These are phyloP conservation scores for Mycteria americana DNA, from an alignment of 2,797 vertebrate genomes.

Conservation along the genomic window DNA sequence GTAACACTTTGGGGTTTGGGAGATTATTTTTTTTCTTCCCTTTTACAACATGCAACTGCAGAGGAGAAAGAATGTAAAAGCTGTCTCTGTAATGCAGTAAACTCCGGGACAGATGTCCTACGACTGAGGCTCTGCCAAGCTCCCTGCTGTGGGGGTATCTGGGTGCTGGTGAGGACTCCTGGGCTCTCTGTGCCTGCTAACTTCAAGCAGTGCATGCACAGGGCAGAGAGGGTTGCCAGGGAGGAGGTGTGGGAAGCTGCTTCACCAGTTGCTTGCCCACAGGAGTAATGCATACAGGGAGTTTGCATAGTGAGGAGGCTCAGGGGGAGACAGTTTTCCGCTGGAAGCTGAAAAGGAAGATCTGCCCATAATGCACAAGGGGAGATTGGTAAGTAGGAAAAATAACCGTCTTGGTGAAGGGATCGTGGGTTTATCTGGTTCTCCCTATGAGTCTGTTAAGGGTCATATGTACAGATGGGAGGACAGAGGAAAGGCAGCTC, in stretches of 20 bases:
- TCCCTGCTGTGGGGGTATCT: neutral
- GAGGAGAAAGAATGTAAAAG: neutral
- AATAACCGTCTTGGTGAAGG: neutral
- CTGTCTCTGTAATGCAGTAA: neutral
- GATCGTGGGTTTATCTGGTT: neutral
- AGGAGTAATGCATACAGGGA: neutral
- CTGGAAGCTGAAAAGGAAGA: neutral
- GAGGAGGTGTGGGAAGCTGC: neutral
- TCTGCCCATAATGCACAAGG: neutral
- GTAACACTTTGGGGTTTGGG: neutral
- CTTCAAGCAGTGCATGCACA: neutral
- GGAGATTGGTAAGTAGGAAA: neutral
- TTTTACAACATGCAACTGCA: neutral
- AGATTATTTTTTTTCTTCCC: neutral
- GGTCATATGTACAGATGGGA: neutral
- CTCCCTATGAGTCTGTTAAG: neutral
- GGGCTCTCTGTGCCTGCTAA: neutral
- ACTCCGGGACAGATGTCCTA: neutral
- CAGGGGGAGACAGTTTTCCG: no score
- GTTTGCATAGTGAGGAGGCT: neutral
- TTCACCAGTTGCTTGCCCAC: neutral
- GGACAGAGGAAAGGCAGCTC: neutral
- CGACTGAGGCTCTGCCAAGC: neutral
- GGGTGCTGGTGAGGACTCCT: neutral
- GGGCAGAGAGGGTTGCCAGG: neutral